Evolutionary conservation across 2,888 invertebrate species (phyloP), one percentile per base, ranked within the genome.

Genomic region (Apodemia mormo): DNA sequence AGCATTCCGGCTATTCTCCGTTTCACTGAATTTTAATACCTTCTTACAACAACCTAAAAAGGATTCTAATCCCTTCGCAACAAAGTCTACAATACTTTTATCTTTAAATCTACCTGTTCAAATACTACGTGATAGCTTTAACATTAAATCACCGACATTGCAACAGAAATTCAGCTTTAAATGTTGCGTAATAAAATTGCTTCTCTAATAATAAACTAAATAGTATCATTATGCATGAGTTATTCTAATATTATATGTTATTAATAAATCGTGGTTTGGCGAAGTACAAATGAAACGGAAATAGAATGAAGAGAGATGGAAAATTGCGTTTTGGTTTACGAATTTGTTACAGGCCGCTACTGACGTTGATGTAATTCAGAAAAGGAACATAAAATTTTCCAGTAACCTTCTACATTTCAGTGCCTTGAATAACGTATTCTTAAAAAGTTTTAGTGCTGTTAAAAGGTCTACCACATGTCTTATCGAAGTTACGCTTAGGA

Each of bases 1-100:
- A 85, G 78, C 82, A 82, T 81, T 82, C 77, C 82, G 79, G 81
- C 83, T 81, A 81, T 84, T 82, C 82, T 78, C 76, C 80, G 77
- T 79, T 72, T 70, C 76, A 77, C 74, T 81, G 75, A 76, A 69
- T 79, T 70, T 74, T 68, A 73, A 69, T 73, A 69, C 67, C 66
- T 72, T 68, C 8, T 29, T 40, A 33, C 37, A n/a, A 29, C 66
- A 70, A 66, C 12, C 40, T 33, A 56, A 68, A 70, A 73, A 77
- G 69, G 72, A 76, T 79, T 76, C 74, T 82, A 78, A 58, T 9
- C 0, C 12, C 14, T 0, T 66, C 5, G 10, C 12, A 70, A 80
- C 77, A 80, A 73, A 70, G 72, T 6, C 66, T 70, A 73, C n/a
- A 3, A 56, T 33, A 65, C 73, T 40, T 10, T 75, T 70, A 77